Conservation (phyloP, 2,797 vertebrate genomes). For the Enteromius anoplus region DNA sequence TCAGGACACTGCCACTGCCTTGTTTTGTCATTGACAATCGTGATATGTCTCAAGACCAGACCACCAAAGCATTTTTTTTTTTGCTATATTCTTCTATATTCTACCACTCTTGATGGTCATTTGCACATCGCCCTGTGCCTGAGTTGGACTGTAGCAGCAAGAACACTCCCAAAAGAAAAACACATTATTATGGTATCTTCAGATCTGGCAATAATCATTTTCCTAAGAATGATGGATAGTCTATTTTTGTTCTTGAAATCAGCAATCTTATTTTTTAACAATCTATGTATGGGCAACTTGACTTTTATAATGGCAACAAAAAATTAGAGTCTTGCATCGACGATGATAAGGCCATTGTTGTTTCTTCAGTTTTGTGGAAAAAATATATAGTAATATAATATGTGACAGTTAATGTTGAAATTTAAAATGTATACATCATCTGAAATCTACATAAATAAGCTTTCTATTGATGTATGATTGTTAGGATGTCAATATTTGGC, state of each 20-base stretch:
- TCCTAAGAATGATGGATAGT: not conserved
- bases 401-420: no score
- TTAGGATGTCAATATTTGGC: no score
- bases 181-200: not conserved
- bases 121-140: not conserved
- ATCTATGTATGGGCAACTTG: constrained; percentile 3
- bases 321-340: not conserved
- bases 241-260: not conserved
- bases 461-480: no score
- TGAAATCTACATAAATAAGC: no score
- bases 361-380: not conserved
- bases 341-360: not conserved
- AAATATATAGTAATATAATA: not conserved
- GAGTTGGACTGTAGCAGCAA: not conserved
- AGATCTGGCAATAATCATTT: not conserved
- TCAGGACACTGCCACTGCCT: not conserved
- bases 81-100: not conserved
- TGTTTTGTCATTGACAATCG: not conserved
- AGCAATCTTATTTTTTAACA: not conserved
- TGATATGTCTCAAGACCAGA: not conserved
- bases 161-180: not conserved
- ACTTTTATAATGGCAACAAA: not conserved
- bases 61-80: not conserved
- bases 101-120: not conserved
- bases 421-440: no score